These are phyloP conservation scores for Dendrocopos noguchii DNA, from an alignment of 2,113 vertebrate genomes.

Conservation along the genomic window DNA sequence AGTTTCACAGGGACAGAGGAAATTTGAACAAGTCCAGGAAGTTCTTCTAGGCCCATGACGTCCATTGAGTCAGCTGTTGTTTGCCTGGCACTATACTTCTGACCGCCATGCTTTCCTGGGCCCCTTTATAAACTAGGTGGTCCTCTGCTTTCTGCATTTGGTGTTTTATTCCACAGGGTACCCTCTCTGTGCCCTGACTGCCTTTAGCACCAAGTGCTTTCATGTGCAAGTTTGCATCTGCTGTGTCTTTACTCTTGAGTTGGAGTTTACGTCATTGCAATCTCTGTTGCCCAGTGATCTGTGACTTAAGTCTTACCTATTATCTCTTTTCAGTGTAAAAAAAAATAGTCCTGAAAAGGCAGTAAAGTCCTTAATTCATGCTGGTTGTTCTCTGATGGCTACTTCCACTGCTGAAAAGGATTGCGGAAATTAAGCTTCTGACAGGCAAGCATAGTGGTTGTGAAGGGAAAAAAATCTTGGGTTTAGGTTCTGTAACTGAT, in stretches of 20 bases:
- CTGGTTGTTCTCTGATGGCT: neutral
- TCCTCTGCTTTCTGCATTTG: neutral
- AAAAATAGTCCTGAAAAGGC: neutral
- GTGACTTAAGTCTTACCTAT: neutral
- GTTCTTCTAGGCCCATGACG: neutral
- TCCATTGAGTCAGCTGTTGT: neutral
- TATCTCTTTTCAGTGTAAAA: neutral
- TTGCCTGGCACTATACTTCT: neutral
- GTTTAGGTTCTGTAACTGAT: neutral
- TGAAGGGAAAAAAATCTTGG: neutral
- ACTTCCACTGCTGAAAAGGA: neutral
- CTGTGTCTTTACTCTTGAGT: neutral
- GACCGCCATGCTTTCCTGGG: neutral
- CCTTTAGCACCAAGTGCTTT: neutral
- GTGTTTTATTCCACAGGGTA: neutral
- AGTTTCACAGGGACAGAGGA: conserved; percentile 28
- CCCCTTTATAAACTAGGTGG: neutral
- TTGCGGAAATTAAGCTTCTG: neutral
- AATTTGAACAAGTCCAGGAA: conserved; percentile 40
- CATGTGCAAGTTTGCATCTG: neutral
- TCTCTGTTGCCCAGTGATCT: neutral
- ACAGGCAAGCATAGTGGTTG: rapidly evolving
- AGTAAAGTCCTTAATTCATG: neutral
- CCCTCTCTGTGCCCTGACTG: neutral
- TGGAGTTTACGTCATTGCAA: neutral